These are phyloP conservation scores for Coracias cyanogaster DNA, from an alignment of 2,797 vertebrate genomes.

Conservation along the genomic window DNA sequence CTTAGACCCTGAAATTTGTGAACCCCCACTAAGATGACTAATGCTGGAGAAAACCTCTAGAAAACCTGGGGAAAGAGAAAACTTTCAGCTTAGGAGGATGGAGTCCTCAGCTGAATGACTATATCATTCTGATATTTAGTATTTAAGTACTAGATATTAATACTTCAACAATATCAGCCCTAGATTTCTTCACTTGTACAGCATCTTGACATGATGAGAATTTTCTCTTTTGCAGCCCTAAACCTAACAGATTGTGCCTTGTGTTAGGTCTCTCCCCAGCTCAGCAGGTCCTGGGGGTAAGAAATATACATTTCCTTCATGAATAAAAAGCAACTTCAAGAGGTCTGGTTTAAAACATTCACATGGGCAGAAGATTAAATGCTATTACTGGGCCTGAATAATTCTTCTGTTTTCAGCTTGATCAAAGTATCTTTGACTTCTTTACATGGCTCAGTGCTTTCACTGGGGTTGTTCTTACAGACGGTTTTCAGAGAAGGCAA, in stretches of 20 bases:
- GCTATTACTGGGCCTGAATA: not conserved
- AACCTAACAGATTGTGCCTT: not conserved
- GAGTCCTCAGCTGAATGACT: not conserved
- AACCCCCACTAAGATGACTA: not conserved
- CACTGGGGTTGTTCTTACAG: not conserved
- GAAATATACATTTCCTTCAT: not conserved
- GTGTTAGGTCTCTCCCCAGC: not conserved
- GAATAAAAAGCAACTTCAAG: not conserved
- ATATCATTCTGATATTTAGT: not conserved
- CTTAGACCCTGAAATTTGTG: not conserved
- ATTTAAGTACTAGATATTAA: not conserved
- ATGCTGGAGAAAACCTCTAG: not conserved
- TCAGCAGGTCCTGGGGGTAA: not conserved
- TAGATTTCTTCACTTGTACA: not conserved
- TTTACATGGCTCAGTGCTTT: not conserved
- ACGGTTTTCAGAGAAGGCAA: not conserved
- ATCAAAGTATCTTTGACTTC: not conserved
- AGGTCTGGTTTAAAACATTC: not conserved
- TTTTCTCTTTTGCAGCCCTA: not conserved
- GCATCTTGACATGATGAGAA: not conserved
- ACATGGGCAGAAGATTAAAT: not conserved
- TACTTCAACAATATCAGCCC: not conserved
- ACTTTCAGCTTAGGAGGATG: not conserved
- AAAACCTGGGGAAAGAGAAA: not conserved
- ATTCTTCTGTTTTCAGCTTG: not conserved